Conservation (phyloP, 2,888 invertebrate species). For the Campoletis raptor region DNA sequence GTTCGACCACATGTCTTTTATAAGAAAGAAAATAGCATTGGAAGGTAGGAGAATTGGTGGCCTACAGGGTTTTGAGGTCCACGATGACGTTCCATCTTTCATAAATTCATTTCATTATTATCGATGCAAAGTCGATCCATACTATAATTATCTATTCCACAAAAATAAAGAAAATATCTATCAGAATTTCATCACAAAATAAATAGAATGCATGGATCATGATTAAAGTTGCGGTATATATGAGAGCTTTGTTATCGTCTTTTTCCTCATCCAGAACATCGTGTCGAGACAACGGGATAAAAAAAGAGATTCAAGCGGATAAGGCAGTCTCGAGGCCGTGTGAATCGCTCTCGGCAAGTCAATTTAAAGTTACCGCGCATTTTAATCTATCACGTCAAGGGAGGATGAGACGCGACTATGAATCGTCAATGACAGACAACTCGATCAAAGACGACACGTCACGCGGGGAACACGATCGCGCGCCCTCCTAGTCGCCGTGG, state of each 20-base stretch:
- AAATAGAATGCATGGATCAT: not conserved
- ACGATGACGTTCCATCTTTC: slow-evolving; percentile 74
- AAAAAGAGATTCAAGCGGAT: slow-evolving; percentile 2
- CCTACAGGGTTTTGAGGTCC: slow-evolving; percentile 54
- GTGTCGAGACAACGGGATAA: not conserved
- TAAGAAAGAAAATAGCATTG: no score
- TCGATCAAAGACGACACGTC: slow-evolving; percentile 76
- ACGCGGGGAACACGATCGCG: slow-evolving; percentile 58
- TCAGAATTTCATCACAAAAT: not conserved
- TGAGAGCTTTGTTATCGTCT: not conserved
- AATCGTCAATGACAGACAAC: slow-evolving; percentile 80
- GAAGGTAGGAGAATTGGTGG: slow-evolving; percentile 16
- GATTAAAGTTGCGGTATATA: slow-evolving; percentile 1
- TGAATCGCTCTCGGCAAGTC: slow-evolving; percentile 69
- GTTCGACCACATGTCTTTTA: no score
- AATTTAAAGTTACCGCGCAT: slow-evolving; percentile 77
- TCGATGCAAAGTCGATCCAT: no score
- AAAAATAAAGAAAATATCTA: no score
- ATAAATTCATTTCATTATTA: no score
- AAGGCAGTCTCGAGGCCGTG: slow-evolving; percentile 29
- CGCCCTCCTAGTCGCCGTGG: slow-evolving; percentile 46
- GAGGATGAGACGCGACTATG: slow-evolving; percentile 72
- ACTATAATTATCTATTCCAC: no score
- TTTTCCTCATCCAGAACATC: not conserved
- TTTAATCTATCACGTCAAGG: slow-evolving; percentile 75